Conservation (phyloP, 2,888 invertebrate species). For the Yponomeuta malinellus region DNA sequence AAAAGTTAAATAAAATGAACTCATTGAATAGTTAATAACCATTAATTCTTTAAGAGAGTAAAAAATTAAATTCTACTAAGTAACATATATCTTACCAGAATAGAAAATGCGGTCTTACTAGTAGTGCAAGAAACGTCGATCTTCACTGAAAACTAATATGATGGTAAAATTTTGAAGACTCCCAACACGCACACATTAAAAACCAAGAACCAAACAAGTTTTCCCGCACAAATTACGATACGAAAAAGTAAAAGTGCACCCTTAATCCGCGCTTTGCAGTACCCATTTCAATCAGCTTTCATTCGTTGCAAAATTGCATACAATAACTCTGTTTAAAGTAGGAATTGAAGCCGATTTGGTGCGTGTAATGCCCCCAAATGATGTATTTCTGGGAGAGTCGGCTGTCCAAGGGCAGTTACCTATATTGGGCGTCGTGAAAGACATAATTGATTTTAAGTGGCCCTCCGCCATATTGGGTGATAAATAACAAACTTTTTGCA, state of each 20-base stretch:
- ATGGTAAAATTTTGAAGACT: background rate
- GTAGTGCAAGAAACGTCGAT: too few species aligned
- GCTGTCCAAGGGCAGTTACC: background rate
- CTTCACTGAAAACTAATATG: too few species aligned
- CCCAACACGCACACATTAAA: background rate
- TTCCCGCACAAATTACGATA: background rate
- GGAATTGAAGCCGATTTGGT: background rate
- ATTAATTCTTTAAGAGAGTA: too few species aligned
- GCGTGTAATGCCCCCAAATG: background rate
- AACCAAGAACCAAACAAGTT: background rate
- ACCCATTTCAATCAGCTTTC: background rate
- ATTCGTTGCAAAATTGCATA: background rate
- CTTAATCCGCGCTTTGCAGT: background rate
- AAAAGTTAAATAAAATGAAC: too few species aligned
- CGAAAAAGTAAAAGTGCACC: background rate
- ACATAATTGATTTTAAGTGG: constrained; percentile 13
- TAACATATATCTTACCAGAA: too few species aligned
- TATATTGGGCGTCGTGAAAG: constrained; percentile 15
- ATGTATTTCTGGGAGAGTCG: background rate
- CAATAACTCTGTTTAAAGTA: background rate
- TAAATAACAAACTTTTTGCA: constrained; percentile 10
- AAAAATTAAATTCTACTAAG: too few species aligned
- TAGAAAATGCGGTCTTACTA: too few species aligned
- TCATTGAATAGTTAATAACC: too few species aligned
- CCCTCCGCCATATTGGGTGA: constrained; percentile 19